Evolutionary conservation across 2,797 vertebrate species (phyloP).

Genomic region (Artibeus lituratus): DNA sequence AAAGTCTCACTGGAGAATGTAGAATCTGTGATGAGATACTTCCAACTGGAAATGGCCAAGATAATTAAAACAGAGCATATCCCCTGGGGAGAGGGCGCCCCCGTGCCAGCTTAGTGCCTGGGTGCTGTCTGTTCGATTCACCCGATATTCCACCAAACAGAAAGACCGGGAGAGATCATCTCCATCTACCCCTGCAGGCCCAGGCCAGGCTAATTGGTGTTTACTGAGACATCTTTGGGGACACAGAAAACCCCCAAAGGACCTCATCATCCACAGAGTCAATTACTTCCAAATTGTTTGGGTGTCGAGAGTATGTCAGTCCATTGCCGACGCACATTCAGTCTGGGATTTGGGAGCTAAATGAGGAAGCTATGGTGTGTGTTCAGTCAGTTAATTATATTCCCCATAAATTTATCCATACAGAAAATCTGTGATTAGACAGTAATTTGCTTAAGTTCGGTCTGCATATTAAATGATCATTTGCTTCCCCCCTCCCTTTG

Average conservation of each 20-base stretch:
- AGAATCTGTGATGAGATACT: not conserved
- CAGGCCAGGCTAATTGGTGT: not conserved
- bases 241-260: conserved; percentile 33
- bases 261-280: conserved; percentile 11
- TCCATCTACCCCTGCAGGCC: not conserved
- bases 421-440: not conserved
- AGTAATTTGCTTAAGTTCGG: not conserved
- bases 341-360: not conserved
- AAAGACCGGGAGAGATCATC: not conserved
- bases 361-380: not conserved
- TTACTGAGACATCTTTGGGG: conserved; percentile 25
- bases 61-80: not conserved
- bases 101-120: not conserved
- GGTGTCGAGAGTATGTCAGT: not conserved
- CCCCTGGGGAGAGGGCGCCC: not conserved
- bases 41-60: not conserved
- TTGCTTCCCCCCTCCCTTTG: not conserved
- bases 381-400: not conserved
- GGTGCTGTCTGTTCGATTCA: not conserved
- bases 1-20: not conserved
- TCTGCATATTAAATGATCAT: not conserved
- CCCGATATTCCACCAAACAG: not conserved
- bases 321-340: not conserved
- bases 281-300: not conserved
- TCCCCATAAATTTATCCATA: not conserved